Percentiles rank a stretch among this genome's conserved stretches.
Conservation (phyloP, 2,888 invertebrate genomes). For the Nomada lathburiana region DNA sequence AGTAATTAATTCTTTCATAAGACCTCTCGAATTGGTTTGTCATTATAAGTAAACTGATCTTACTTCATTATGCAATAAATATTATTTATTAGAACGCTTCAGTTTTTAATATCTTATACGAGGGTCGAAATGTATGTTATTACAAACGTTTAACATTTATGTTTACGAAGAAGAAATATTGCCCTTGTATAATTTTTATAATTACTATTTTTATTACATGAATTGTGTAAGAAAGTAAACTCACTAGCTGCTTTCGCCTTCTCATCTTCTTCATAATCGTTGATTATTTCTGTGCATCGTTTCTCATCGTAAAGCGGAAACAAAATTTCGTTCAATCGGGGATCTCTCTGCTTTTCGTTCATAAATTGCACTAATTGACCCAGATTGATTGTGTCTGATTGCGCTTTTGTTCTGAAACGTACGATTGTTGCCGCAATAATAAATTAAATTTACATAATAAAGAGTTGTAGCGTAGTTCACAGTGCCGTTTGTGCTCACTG, state of each 20-base stretch:
- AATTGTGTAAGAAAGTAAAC: slow-evolving; percentile 27
- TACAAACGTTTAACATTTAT: neutral
- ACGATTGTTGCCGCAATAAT: neutral
- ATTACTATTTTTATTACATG: neutral
- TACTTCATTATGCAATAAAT: too few species aligned
- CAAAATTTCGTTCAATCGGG: slow-evolving; percentile 89
- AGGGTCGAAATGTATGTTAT: neutral
- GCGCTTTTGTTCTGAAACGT: slow-evolving; percentile 84
- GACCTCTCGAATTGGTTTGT: too few species aligned
- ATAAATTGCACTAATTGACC: slow-evolving; percentile 86
- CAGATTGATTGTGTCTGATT: slow-evolving; percentile 85
- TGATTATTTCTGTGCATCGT: slow-evolving; percentile 87
- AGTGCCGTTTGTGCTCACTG: neutral
- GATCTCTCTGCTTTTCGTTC: slow-evolving; percentile 89
- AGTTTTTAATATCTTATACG: neutral
- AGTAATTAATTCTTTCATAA: neutral
- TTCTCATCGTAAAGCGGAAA: slow-evolving; percentile 88
- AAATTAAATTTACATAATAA: neutral
- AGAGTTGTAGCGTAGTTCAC: neutral
- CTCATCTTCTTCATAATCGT: slow-evolving; percentile 86
- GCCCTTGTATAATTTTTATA: too few species aligned
- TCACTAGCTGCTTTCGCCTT: slow-evolving; percentile 85
- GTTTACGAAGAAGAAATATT: neutral
- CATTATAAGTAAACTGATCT: too few species aligned
- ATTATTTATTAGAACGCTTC: neutral